These are phyloP conservation scores for Larimichthys polyactis DNA, from an alignment of 2,113 vertebrate species.

Conservation along the genomic window DNA sequence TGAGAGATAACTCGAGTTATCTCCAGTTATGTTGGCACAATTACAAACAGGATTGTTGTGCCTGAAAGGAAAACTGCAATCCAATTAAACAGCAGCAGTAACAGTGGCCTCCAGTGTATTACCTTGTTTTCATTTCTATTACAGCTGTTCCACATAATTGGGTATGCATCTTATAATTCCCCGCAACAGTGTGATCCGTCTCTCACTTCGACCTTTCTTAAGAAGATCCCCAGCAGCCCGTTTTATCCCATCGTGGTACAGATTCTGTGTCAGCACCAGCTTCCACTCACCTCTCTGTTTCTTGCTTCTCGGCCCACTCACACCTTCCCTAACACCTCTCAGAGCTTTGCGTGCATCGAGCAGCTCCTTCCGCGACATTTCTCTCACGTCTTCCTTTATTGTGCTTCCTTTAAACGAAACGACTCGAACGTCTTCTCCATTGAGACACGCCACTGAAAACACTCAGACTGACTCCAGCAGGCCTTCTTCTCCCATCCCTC, in stretches of 20 bases:
- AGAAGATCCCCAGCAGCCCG: slow-evolving; percentile 1
- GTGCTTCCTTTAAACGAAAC: neutral
- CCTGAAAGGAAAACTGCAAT: neutral
- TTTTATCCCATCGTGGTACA: neutral
- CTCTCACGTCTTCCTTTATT: neutral
- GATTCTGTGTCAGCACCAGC: slow-evolving; percentile 6
- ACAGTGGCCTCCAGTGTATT: slow-evolving; percentile 28
- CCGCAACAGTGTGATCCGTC: neutral
- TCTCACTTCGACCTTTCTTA: neutral
- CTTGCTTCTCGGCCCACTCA: slow-evolving; percentile 65
- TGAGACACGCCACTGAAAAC: neutral
- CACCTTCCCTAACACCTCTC: slow-evolving; percentile 59
- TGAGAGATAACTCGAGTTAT: neutral
- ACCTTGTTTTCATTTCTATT: slow-evolving; percentile 48
- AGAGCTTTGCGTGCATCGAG: slow-evolving; percentile 75
- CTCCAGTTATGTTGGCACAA: no score
- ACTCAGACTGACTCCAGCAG: slow-evolving; percentile 4
- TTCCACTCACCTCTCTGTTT: slow-evolving; percentile 76
- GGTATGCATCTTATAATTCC: slow-evolving; percentile 6
- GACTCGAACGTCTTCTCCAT: neutral
- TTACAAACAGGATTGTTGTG: neutral
- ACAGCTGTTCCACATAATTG: slow-evolving; percentile 33
- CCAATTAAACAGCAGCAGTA: slow-evolving; percentile 43
- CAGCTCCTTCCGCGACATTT: slow-evolving; percentile 75
- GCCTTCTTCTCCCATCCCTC: neutral